phyloP scores from a whole-genome alignment of 2,113 vertebrate genomes.

The Sialia sialis region DNA sequence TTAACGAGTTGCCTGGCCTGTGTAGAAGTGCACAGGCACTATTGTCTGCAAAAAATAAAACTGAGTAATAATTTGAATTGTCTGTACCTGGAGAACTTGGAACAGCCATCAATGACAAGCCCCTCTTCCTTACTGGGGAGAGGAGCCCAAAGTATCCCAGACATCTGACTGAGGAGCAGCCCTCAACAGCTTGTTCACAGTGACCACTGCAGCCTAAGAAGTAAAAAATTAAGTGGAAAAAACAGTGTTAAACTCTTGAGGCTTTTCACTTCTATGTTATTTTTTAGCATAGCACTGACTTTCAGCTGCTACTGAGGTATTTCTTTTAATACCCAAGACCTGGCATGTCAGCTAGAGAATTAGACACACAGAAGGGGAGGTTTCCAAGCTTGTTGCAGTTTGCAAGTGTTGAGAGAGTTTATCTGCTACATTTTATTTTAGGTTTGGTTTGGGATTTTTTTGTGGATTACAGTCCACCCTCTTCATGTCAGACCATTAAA shows the following conservation, averaged over 20 bases:
- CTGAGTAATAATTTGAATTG: not conserved
- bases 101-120: not conserved
- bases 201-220: not conserved
- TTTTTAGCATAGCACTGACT: not conserved
- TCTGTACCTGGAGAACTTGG: not conserved
- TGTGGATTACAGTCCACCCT: not conserved
- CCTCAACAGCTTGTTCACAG: not conserved
- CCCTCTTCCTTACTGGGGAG: not conserved
- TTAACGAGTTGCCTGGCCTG: not conserved
- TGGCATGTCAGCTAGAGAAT: not conserved
- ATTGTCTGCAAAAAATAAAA: not conserved
- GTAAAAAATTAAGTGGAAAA: not conserved
- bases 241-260: not conserved
- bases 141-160: not conserved
- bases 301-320: not conserved
- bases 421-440: not conserved
- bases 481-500: not conserved
- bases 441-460: not conserved
- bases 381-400: not conserved
- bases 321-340: not conserved
- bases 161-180: not conserved
- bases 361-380: not conserved
- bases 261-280: accelerated
- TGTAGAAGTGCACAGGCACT: not conserved
- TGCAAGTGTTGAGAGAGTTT: not conserved